These are phyloP conservation scores for Laothoe populi DNA, from an alignment of 2,888 invertebrate species.

Conservation along the genomic window DNA sequence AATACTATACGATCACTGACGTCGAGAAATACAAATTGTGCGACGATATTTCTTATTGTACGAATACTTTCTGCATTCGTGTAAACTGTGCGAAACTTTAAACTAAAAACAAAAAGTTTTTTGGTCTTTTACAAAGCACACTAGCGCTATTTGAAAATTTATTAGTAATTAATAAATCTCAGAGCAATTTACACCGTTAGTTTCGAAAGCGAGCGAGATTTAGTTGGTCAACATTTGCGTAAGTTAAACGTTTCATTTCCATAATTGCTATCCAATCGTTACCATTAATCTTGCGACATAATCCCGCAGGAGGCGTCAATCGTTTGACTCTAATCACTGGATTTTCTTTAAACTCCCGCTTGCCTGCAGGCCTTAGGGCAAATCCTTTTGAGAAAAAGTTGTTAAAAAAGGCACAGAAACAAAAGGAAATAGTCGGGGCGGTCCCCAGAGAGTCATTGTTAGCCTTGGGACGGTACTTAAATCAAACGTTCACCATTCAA, in stretches of 20 bases:
- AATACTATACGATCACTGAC: conserved; percentile 4
- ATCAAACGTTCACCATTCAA: conserved; percentile 82
- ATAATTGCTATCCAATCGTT: conserved; percentile 71
- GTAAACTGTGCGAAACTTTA: not conserved
- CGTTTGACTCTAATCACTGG: conserved; percentile 70
- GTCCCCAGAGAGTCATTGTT: conserved; percentile 73
- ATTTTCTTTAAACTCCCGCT: conserved; percentile 69
- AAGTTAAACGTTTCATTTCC: conserved; percentile 72
- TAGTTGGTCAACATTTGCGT: conserved; percentile 66
- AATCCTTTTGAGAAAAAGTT: conserved; percentile 75
- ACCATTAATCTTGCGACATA: conserved; percentile 68
- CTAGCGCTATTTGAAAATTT: not conserved
- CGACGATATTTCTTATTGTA: conserved; percentile 1
- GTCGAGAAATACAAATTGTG: not conserved
- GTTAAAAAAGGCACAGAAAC: conserved; percentile 78
- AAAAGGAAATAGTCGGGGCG: conserved; percentile 82
- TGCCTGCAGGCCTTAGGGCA: conserved; percentile 64
- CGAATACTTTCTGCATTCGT: not conserved
- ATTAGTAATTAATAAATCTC: conserved; percentile 2
- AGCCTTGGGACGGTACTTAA: conserved; percentile 81
- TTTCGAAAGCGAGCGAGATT: conserved; percentile 33
- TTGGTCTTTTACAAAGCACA: not conserved
- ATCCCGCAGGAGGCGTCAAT: conserved; percentile 68
- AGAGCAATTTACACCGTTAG: not conserved
- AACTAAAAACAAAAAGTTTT: not conserved